Evolutionary conservation across 2,797 vertebrate genomes (phyloP), one percentile per base, ranked within the genome.

Genomic region (Lithobates pipiens): DNA sequence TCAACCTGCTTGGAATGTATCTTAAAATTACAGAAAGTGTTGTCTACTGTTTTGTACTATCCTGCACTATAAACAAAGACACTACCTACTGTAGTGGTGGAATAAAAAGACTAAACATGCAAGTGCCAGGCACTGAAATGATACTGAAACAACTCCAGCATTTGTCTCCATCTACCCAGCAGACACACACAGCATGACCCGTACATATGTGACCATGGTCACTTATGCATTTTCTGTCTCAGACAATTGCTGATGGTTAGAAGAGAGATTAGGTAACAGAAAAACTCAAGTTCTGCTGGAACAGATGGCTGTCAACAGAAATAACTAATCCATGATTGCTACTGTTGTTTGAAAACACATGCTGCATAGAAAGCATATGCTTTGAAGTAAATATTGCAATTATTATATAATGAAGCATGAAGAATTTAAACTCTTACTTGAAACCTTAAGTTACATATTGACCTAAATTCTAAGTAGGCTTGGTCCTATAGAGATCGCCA

Each of bases 1-100:
- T 42, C 4, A 73, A 44, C 39, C 39, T 73, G 71, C 71, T 44
- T 73, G 71, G 36, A 23, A 73, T 73, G 71, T 25, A 25, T 73
- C 39, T 7, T 21, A n/a, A 44, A 23, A 42, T 42, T 42, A 73
- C 36, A 44, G 39, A 42, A 21, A 21, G 44, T n/a, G 25, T 10
- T n/a, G 44, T 10, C 23, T 73, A 10, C 71, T 73, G 1, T 25
- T 25, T 65, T 73, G 34, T 36, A 21, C 32, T 2, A 23, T n/a
- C 57, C 34, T 39, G 39, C 39, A 44, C 39, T 42, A 3, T 44
- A n/a, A 5, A 11, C 23, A 23, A 73, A 44, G 34, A 9, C 34
- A 72, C 34, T 42, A 42, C 36, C 23, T 23, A 65, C 61, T 65
- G 23, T 63, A 72, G 13, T 16, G 23, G 70, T 8, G 10, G 70